phyloP scores from a whole-genome alignment of 2,888 invertebrate species.

The Lamellibrachia satsuma region DNA sequence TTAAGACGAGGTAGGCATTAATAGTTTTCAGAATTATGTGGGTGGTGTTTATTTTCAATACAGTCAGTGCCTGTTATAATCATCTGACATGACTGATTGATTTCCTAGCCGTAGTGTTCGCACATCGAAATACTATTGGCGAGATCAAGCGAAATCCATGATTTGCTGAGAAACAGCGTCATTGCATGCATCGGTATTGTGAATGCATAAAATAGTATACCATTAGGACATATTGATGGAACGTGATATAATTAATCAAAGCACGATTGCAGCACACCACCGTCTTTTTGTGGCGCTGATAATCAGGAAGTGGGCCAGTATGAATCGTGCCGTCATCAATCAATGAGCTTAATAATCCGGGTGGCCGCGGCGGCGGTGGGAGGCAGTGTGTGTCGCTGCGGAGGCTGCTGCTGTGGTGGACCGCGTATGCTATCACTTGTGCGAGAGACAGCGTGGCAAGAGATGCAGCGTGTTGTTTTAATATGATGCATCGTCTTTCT shows the following conservation, averaged over 20 bases:
- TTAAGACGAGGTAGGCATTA: not conserved
- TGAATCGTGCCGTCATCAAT: slow-evolving; percentile 17
- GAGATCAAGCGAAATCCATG: not conserved
- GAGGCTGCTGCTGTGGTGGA: not conserved
- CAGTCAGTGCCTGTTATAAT: not conserved
- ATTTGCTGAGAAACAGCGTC: not conserved
- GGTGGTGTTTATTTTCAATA: slow-evolving; percentile 12
- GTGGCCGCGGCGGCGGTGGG: not conserved
- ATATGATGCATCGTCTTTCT: slow-evolving; percentile 17
- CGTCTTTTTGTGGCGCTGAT: not conserved
- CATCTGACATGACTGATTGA: not conserved
- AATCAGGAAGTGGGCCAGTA: slow-evolving; percentile 17
- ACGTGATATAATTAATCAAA: slow-evolving; percentile 17
- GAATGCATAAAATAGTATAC: slow-evolving; percentile 13
- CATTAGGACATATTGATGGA: slow-evolving; percentile 11
- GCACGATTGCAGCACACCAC: not conserved
- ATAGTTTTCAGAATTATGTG: slow-evolving; percentile 5
- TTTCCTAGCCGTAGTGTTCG: not conserved
- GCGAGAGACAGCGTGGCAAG: not conserved
- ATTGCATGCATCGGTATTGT: not conserved
- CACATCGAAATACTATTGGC: not conserved
- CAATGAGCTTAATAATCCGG: slow-evolving; percentile 4
- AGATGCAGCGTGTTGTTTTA: slow-evolving; percentile 7
- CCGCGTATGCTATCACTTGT: slow-evolving; percentile 10
- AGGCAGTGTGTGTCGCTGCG: not conserved